Evolutionary conservation across 2,888 invertebrate genomes (phyloP), one percentile per base, ranked within the genome.

Genomic region (Chelonus formosanus): DNA sequence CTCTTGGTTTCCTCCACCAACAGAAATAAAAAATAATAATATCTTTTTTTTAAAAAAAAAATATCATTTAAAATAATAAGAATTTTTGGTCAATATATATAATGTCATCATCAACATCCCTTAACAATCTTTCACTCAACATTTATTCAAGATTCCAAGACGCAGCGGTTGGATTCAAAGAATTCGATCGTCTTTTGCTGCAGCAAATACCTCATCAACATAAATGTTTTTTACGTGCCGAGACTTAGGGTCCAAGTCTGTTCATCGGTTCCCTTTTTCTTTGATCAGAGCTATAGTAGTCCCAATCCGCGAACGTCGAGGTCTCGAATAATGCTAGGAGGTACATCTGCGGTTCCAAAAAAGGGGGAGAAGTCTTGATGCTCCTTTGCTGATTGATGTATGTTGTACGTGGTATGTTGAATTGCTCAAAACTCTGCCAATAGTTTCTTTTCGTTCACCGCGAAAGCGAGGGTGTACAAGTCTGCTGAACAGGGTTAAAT

Each of bases 361-460:
- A 45, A 40, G 40, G 36, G 45, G 50, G n/a, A n/a, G 45, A 57
- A 67, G 75, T 71, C 71, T 69, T 45, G 40, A 40, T 45, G 54
- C 67, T 65, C 67, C 62, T 53, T 64, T 68, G 60, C 76, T 80
- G 81, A 81, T 81, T 76, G 80, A 81, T 81, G 81, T 73, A 71
- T 76, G 76, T 79, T 80, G 79, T 75, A 65, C 63, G 58, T 68
- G 52, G 61, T 60, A 40, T 59, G 47, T 44, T 40, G 31, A n/a
- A 34, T 47, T 7, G 32, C 44, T 55, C 48, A 43, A 57, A 32
- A 52, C 45, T 36, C 36, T 3, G 31, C 45, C 20, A 20, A 20
- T 20, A 20, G 20, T 20, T 20, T 20, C 20, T 20, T 20, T 20
- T 47, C n/a, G 34, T 5, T 50, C 62, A 55, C 43, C 40, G 50